phyloP scores from a whole-genome alignment of 2,888 invertebrate species.

The Erebia palarica region DNA sequence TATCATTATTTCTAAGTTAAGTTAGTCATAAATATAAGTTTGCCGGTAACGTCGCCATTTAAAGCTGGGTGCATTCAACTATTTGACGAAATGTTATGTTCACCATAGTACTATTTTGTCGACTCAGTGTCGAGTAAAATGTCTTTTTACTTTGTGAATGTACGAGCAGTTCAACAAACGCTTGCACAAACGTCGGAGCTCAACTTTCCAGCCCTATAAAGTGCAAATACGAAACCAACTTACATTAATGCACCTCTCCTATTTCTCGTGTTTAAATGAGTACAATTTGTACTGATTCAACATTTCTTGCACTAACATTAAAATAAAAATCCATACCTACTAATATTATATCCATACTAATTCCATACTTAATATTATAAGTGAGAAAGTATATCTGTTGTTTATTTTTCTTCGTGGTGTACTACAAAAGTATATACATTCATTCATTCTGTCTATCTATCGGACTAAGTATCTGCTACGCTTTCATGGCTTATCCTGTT shows the following conservation, averaged over 20 bases:
- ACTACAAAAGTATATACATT: no score
- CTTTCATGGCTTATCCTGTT: no score
- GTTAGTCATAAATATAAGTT: neutral
- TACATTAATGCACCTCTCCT: neutral
- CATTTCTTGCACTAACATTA: neutral
- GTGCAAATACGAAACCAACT: slow-evolving; percentile 13
- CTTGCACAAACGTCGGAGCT: slow-evolving; percentile 22
- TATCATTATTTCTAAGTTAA: no score
- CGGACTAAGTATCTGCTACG: no score
- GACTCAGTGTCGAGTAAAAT: slow-evolving; percentile 39
- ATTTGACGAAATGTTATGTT: slow-evolving; percentile 46
- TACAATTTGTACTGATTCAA: neutral
- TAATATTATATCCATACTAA: no score
- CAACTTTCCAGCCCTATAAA: slow-evolving; percentile 3
- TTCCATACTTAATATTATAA: no score
- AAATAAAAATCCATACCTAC: no score
- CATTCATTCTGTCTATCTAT: no score
- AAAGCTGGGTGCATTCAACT: slow-evolving; percentile 9
- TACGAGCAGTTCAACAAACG: slow-evolving; percentile 36
- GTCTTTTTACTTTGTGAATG: slow-evolving; percentile 41
- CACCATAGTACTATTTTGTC: slow-evolving; percentile 40
- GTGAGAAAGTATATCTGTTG: no score
- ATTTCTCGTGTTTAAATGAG: neutral
- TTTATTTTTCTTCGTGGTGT: no score
- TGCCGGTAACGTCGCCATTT: slow-evolving; percentile 8